A percentile compares a stretch with the other conserved stretches of the same genome.
phyloP scores from a whole-genome alignment of 2,797 vertebrate species.

The Neostethus bicornis region DNA sequence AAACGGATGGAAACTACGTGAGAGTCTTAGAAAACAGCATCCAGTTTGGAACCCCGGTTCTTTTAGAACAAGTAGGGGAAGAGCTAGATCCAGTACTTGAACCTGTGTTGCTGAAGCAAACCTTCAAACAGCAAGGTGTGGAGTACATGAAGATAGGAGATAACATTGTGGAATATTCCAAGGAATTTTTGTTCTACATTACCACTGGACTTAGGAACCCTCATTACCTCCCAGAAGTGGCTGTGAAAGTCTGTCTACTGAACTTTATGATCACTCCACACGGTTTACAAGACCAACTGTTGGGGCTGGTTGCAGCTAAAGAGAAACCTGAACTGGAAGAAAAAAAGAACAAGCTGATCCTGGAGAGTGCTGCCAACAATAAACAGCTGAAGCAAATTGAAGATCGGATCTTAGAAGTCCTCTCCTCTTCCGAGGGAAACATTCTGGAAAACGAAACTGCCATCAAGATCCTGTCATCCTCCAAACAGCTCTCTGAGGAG shows the following conservation, averaged over 20 bases:
- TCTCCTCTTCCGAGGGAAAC: constrained; percentile 90
- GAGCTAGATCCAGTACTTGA: constrained; percentile 92
- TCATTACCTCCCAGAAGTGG: constrained; percentile 94
- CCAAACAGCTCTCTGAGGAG: constrained; percentile 89
- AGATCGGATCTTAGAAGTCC: constrained; percentile 90
- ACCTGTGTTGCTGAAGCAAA: constrained; percentile 90
- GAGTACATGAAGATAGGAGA: constrained; percentile 93
- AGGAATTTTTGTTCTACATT: constrained; percentile 91
- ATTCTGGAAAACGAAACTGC: constrained; percentile 94
- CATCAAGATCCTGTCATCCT: constrained; percentile 89
- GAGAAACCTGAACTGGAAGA: constrained; percentile 94
- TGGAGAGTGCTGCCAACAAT: constrained; percentile 90
- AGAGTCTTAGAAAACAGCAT: constrained; percentile 88
- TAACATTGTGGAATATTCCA: constrained; percentile 90
- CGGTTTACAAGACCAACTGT: constrained; percentile 92
- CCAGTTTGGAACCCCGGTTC: constrained; percentile 89
- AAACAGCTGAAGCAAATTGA: constrained; percentile 94
- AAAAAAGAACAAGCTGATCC: constrained; percentile 91
- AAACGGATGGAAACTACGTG: constrained; percentile 87
- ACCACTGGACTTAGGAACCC: constrained; percentile 92
- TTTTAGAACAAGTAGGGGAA: constrained; percentile 91
- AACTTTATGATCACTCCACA: constrained; percentile 97
- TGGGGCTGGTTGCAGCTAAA: constrained; percentile 91
- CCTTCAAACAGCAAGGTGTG: constrained; percentile 91
- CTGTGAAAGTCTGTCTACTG: constrained; percentile 93